A percentile compares a stretch with the other conserved stretches of the same genome.
These are phyloP conservation scores for Falco peregrinus DNA, from an alignment of 2,797 vertebrate genomes.

Conservation along the genomic window DNA sequence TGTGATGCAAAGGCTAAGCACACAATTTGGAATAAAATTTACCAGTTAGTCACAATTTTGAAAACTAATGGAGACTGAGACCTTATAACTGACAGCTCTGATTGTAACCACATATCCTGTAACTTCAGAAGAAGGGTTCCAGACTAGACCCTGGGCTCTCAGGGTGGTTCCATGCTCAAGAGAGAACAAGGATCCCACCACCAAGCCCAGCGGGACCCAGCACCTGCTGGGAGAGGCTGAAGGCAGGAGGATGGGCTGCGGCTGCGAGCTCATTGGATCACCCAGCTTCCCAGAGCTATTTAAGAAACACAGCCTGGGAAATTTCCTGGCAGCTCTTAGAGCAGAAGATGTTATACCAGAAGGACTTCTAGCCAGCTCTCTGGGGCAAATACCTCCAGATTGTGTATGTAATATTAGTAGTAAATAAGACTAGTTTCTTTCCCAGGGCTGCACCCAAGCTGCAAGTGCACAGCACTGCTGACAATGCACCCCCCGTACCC, in stretches of 20 bases:
- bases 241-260: background rate
- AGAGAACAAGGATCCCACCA: background rate
- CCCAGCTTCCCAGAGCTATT: background rate
- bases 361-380: background rate
- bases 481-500: background rate
- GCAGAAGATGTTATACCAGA: background rate
- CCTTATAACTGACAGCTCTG: background rate
- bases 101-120: background rate
- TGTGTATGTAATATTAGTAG: background rate
- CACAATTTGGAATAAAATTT: background rate
- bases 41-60: background rate
- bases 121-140: background rate
- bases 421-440: background rate
- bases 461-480: background rate
- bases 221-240: background rate
- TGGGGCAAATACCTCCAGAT: background rate
- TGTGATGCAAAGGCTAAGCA: background rate
- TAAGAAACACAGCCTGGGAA: background rate
- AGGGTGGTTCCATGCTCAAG: background rate
- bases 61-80: background rate
- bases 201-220: rapidly evolving
- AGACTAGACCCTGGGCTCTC: background rate
- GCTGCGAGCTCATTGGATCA: background rate
- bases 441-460: background rate
- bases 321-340: background rate